Base-by-base conservation (phyloP, 1,140 invertebrate species). In the Monomorium pharaonis region DNA sequence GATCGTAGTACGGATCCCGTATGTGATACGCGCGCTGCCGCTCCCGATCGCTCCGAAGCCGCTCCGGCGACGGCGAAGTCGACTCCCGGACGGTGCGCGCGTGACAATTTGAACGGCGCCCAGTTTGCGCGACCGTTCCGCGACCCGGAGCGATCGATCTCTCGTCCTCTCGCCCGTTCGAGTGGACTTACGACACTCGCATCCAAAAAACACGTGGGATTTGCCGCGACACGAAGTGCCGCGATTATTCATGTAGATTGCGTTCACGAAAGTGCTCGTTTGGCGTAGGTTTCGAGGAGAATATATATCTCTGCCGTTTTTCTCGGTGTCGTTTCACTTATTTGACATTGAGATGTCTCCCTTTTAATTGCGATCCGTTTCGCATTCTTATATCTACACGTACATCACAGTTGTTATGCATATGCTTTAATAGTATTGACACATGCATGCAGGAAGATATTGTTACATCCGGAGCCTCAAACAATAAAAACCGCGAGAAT, bases 31-130 rank as follows among this genome's bases (percentile, higher is more conserved):
- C 49, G 72, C 49, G 10, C n/a, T n/a, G 49, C 44, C 21, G n/a
- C 60, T 63, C 72, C 51, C 75, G 87, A 88, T 87, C 47, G 42
- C 63, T 84, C 77, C n/a, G n/a, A n/a, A n/a, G 78, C 84, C 84
- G 67, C 65, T 67, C n/a, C n/a, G n/a, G n/a, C n/a, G n/a, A n/a
- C n/a, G n/a, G n/a, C 69, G 27, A 30, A 56, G 44, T 37, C 65
- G 16, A 65, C 63, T 81, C 30, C 81, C 42, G 70, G 44, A 5
- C 69, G 27, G 44, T 63, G 60, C 81, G 67, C 56, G 60, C 81
- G 67, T 49, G 76, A 86, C 87, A 86, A 89, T 89, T 67, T 86
- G 83, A 89, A 88, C 80, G 72, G 63, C 63, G 69, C 58, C 76
- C 84, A 56, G 54, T 84, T 69, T 51, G n/a, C 27, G 56, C 78